Percentiles rank a stretch among this genome's conserved stretches.
phyloP scores from a whole-genome alignment of 2,888 invertebrate species.

The Tupiocoris notatus region DNA sequence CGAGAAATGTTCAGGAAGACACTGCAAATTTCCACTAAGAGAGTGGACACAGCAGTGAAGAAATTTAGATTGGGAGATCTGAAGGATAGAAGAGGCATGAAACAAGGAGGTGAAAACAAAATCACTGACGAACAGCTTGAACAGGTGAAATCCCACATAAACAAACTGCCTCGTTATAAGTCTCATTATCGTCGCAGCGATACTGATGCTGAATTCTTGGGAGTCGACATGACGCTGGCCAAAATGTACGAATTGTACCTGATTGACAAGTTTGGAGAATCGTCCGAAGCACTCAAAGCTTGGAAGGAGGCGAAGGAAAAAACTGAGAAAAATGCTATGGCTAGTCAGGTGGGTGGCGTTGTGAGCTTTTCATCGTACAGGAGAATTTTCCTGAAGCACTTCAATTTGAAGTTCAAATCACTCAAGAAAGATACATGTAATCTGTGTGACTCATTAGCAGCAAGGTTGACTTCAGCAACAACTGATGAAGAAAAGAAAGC shows the following conservation, averaged over 20 bases:
- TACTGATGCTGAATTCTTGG: constrained; percentile 39
- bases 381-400: constrained; percentile 26
- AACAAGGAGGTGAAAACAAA: constrained; percentile 42
- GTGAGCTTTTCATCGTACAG: constrained; percentile 20
- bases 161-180: constrained; percentile 44
- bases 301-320: neutral
- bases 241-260: constrained; percentile 46
- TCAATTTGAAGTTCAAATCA: constrained; percentile 31
- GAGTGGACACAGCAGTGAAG: constrained; percentile 42
- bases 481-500: constrained; percentile 19
- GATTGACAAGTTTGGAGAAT: constrained; percentile 14
- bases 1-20: constrained; percentile 38
- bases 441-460: constrained; percentile 15
- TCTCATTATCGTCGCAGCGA: constrained; percentile 43
- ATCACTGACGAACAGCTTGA: constrained; percentile 24
- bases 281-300: constrained; percentile 6
- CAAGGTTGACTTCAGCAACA: constrained; percentile 9
- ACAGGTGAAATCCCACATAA: constrained; percentile 40
- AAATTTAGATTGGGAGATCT: constrained; percentile 33
- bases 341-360: neutral
- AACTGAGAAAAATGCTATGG: neutral
- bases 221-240: constrained; percentile 39
- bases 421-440: constrained; percentile 38
- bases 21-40: constrained; percentile 35
- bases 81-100: constrained; percentile 41